Percentiles rank a stretch among this genome's conserved stretches.
These are phyloP conservation scores for Euura saliciscinereae DNA, from an alignment of 1,140 invertebrate genomes.

Conservation along the genomic window DNA sequence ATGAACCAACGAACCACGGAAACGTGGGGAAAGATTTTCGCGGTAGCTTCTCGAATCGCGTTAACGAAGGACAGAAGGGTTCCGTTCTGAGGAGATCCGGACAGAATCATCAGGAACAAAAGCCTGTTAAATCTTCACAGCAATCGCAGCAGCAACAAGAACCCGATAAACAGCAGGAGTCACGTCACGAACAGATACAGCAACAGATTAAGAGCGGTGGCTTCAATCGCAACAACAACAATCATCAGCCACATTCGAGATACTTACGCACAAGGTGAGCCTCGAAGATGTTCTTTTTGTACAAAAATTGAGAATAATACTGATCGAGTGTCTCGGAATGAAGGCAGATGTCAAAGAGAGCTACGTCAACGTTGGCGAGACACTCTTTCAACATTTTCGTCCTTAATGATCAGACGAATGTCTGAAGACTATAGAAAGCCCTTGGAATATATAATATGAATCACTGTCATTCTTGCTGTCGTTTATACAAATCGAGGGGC, in stretches of 20 bases:
- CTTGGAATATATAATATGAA: no score
- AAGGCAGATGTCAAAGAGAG: no score
- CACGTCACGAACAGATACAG: not conserved
- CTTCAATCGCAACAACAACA: constrained; percentile 5
- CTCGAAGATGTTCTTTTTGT: no score
- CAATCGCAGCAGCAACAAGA: not conserved
- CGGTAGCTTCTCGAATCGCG: not conserved
- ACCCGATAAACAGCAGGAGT: not conserved
- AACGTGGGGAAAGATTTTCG: not conserved
- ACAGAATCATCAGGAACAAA: constrained; percentile 9
- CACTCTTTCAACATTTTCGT: no score
- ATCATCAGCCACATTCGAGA: not conserved
- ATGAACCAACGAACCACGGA: constrained; percentile 5
- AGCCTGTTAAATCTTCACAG: not conserved
- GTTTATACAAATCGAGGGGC: no score
- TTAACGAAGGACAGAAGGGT: not conserved
- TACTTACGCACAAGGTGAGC: not conserved
- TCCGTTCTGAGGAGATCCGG: constrained; percentile 12
- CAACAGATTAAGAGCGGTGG: not conserved
- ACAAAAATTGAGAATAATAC: no score
- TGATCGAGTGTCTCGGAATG: no score
- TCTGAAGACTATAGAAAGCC: no score
- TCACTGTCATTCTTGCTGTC: no score
- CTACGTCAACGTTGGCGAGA: no score
- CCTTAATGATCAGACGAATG: no score